Evolutionary conservation across 2,113 vertebrate species (phyloP), one percentile per base, ranked within the genome.

Genomic region (Phalacrocorax aristotelis): DNA sequence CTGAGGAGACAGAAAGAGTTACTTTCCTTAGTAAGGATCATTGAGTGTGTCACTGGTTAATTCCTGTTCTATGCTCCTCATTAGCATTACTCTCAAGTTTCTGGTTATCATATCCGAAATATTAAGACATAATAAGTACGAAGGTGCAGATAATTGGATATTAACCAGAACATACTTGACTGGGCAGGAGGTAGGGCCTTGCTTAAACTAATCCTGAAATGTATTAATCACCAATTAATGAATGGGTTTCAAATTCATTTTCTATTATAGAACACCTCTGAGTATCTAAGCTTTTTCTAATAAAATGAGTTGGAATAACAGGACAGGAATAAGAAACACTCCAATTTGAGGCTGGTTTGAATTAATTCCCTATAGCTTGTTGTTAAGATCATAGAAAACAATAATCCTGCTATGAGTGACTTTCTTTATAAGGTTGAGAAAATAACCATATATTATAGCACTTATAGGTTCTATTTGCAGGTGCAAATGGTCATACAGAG

Each of bases 181-280:
- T 99, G 99, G 98, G 98, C 98, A 99, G 99, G 99, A 99, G 98
- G 98, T 98, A 99, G 98, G 97, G 95, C 98, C 98, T 98, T 98
- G 98, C 98, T 98, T 98, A 99, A 99, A 99, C 98, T 99, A 99
- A 99, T 98, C 98, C 98, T 98, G 98, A 99, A 99, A 99, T 98
- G 98, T 99, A 99, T 99, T 99, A 99, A 99, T 99, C 98, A 98
- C 98, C 98, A 99, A 99, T 99, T 99, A 99, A 99, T 99, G 98
- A 98, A 99, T 95, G 98, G 98, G 98, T 97, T 98, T 98, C 98
- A 98, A 98, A 98, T 98, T 98, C 98, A 98, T 98, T 98, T 98
- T 98, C 98, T 98, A 98, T 98, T 98, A 98, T 76, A 98, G 98
- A 98, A 98, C 98, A 98, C 98, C 97, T 98, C 97, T 46, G 96